Conservation (phyloP, 2,888 invertebrate genomes). For the Mythimna pallens region DNA sequence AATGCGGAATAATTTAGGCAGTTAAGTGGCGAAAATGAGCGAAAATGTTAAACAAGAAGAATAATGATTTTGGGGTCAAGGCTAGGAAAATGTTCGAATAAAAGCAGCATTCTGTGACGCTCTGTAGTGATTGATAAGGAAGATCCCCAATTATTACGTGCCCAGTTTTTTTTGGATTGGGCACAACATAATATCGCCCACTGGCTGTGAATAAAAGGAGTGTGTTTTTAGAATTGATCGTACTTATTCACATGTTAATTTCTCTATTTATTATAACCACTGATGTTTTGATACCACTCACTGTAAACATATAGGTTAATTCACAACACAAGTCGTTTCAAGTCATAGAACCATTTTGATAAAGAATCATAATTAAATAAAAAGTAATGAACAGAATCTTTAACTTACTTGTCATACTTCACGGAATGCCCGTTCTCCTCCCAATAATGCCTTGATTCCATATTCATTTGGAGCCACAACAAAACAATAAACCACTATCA, state of each 20-base stretch:
- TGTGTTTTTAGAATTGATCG: background rate
- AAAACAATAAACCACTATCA: slow-evolving; percentile 75
- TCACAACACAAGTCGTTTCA: slow-evolving; percentile 2
- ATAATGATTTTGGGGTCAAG: slow-evolving; percentile 49
- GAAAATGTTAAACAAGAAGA: slow-evolving; percentile 41
- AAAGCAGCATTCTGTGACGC: background rate
- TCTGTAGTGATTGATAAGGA: too few relatives aligned
- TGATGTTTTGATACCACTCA: slow-evolving; percentile 15
- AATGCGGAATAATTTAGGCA: slow-evolving; percentile 17
- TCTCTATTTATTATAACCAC: background rate
- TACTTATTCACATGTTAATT: background rate
- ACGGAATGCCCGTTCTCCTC: slow-evolving; percentile 85
- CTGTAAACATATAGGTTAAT: slow-evolving; percentile 8
- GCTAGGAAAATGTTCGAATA: slow-evolving; percentile 1
- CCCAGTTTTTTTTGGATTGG: background rate
- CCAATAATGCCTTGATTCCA: slow-evolving; percentile 88
- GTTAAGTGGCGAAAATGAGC: slow-evolving; percentile 17
- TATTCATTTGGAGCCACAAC: slow-evolving; percentile 80
- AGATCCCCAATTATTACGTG: background rate
- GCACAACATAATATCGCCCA: too few relatives aligned
- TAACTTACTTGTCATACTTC: slow-evolving; percentile 87
- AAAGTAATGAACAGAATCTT: slow-evolving; percentile 1
- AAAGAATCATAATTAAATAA: background rate
- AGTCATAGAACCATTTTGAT: background rate
- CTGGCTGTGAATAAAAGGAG: background rate